phyloP scores from a whole-genome alignment of 1,140 invertebrate species.

The Rhynchophorus ferrugineus region DNA sequence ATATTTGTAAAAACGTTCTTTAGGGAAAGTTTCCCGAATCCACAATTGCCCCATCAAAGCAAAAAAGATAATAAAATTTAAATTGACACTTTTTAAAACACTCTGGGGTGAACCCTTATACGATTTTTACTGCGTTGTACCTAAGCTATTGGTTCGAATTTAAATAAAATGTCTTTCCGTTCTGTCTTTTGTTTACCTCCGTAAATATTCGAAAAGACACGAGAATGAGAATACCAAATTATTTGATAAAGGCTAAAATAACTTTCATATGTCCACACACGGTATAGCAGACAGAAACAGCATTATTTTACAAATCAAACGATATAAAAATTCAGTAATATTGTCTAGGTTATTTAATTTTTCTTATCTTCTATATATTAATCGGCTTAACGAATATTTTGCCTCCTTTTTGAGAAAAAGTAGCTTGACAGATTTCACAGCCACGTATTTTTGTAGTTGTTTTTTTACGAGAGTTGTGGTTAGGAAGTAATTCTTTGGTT shows the following conservation, averaged over 20 bases:
- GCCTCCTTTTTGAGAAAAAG: no score
- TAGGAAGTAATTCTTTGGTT: no score
- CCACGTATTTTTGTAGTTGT: no score
- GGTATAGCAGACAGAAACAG: no score
- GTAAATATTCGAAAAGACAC: neutral
- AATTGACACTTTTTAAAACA: slow-evolving; percentile 9
- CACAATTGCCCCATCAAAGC: slow-evolving; percentile 4
- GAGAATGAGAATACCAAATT: neutral
- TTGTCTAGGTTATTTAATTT: no score
- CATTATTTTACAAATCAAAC: no score
- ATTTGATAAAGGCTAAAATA: neutral
- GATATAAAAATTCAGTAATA: no score
- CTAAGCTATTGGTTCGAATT: slow-evolving; percentile 3
- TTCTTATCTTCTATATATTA: no score
- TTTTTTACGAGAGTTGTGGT: no score
- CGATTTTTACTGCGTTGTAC: slow-evolving; percentile 2
- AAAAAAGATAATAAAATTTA: slow-evolving; percentile 9
- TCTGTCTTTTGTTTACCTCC: slow-evolving; percentile 3
- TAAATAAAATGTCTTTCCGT: slow-evolving; percentile 5
- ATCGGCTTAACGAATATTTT: no score
- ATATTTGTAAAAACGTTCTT: slow-evolving; percentile 7
- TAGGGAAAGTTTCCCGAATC: slow-evolving; percentile 1
- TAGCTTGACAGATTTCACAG: no score
- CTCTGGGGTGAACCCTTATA: slow-evolving; percentile 5
- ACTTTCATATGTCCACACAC: no score